Conservation (phyloP, 2,888 invertebrate species). For the Andricus curvator region DNA sequence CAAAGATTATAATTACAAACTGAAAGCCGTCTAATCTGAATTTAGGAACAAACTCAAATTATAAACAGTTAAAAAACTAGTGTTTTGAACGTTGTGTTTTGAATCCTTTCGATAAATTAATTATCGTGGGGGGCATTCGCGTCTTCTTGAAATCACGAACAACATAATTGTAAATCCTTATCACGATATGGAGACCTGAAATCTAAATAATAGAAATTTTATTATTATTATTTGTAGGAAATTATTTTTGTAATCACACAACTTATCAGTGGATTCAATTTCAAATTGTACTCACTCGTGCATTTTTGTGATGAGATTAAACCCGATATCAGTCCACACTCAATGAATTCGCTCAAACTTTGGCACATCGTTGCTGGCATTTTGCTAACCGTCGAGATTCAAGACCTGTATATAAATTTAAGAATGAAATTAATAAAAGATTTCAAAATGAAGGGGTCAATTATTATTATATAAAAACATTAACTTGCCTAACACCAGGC, state of each 20-base stretch:
- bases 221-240: background rate
- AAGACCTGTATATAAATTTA: constrained; percentile 77
- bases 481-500: constrained; percentile 80
- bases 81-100: constrained; percentile 72
- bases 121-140: constrained; percentile 79
- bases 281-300: constrained; percentile 78
- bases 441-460: background rate
- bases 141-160: constrained; percentile 92
- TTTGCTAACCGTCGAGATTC: constrained; percentile 79
- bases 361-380: constrained; percentile 75
- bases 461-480: background rate
- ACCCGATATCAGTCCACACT: constrained; percentile 84
- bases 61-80: too few species aligned
- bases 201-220: constrained; percentile 15
- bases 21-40: too few species aligned
- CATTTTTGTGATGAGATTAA: constrained; percentile 80
- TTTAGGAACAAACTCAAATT: too few species aligned
- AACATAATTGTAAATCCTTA: constrained; percentile 91
- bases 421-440: background rate
- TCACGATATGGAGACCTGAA: constrained; percentile 83
- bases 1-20: too few species aligned
- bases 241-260: too few species aligned
- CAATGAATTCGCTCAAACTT: constrained; percentile 83
- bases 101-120: constrained; percentile 83
- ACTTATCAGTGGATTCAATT: too few species aligned